A percentile compares a stretch with the other conserved stretches of the same genome.
These are phyloP conservation scores for Rhincodon typus DNA, from an alignment of 2,797 vertebrate genomes.

Conservation along the genomic window DNA sequence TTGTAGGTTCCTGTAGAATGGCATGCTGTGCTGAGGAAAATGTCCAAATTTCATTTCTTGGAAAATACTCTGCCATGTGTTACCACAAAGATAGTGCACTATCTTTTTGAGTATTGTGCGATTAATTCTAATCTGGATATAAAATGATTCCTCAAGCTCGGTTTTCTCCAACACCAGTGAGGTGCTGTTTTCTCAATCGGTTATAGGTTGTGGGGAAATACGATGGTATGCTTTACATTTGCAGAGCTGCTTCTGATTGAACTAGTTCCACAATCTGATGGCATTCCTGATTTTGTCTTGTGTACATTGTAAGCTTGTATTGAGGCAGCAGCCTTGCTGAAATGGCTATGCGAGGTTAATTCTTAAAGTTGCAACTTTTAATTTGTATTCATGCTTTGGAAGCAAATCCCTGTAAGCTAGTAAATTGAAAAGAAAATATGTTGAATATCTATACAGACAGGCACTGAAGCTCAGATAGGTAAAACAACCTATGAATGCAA, in stretches of 20 bases:
- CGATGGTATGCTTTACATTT: not conserved
- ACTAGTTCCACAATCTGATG: not conserved
- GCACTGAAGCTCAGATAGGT: not conserved
- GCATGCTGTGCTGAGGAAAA: not conserved
- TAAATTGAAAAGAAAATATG: not conserved
- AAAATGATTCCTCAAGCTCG: too few relatives aligned
- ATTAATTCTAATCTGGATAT: not conserved
- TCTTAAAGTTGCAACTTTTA: not conserved
- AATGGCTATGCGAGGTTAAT: not conserved
- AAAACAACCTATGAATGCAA: not conserved
- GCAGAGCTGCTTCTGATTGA: not conserved
- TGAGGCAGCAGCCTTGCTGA: not conserved
- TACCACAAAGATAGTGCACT: not conserved
- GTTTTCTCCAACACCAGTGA: not conserved
- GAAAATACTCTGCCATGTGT: not conserved
- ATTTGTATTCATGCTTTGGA: not conserved
- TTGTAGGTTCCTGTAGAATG: too few relatives aligned
- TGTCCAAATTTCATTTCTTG: not conserved
- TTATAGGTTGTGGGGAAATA: not conserved
- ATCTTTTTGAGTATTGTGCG: not conserved
- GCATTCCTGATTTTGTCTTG: not conserved
- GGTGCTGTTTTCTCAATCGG: not conserved
- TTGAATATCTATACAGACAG: too few relatives aligned
- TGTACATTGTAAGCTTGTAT: not conserved
- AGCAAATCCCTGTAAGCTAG: not conserved